These are phyloP conservation scores for Eutolmus rufibarbis DNA, from an alignment of 2,888 invertebrate species.

Conservation along the genomic window DNA sequence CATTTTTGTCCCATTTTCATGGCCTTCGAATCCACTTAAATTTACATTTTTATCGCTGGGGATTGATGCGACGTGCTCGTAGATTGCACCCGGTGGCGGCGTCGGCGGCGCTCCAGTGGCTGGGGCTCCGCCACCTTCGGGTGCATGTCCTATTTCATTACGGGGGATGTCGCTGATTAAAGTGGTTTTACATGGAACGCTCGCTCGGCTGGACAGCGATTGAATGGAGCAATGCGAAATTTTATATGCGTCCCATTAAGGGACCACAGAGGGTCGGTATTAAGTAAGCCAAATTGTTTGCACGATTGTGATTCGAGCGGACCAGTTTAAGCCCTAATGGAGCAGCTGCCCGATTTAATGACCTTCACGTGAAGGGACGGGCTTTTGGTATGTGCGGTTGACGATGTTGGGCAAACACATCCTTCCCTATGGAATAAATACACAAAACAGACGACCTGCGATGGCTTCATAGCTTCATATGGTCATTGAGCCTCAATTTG, in stretches of 20 bases:
- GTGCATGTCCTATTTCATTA: background rate
- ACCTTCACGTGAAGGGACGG: background rate
- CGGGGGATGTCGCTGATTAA: background rate
- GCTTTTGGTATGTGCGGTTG: background rate
- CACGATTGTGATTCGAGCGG: background rate
- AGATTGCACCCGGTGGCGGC: background rate
- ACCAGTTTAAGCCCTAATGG: background rate
- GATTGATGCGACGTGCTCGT: background rate
- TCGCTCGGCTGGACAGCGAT: background rate
- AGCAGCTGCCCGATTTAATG: background rate
- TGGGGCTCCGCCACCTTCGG: background rate
- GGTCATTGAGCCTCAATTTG: too few species aligned
- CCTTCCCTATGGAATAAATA: background rate
- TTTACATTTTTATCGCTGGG: background rate
- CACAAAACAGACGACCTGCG: too few species aligned
- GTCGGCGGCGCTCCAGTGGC: background rate
- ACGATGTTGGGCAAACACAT: background rate
- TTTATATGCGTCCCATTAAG: background rate
- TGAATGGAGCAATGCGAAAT: background rate
- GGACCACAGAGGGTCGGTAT: background rate
- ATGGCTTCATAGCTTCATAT: too few species aligned
- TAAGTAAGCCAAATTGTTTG: background rate
- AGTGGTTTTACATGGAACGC: background rate
- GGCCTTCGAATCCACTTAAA: constrained; percentile 7
- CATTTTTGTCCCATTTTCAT: background rate